phyloP scores from a whole-genome alignment of 1,140 invertebrate genomes.

The Papilio aristodemus region DNA sequence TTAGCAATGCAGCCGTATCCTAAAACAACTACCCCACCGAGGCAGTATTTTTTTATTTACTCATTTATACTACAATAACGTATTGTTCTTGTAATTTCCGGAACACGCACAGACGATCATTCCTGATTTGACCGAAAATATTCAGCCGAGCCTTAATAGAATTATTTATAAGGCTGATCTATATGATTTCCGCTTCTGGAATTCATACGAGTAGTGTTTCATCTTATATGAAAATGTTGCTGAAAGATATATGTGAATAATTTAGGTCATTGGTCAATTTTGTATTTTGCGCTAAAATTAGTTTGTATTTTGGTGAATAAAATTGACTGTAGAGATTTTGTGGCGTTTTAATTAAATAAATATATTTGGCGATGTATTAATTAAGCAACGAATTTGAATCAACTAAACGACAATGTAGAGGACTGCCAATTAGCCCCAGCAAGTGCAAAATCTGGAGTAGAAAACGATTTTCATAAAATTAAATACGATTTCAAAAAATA shows the following conservation, averaged over 20 bases:
- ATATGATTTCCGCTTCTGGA: background rate
- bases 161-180: conserved; percentile 3
- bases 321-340: too few species aligned
- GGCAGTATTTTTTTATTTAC: background rate
- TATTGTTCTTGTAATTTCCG: conserved; percentile 2
- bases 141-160: background rate
- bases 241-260: too few species aligned
- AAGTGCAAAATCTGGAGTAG: too few species aligned
- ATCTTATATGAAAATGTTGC: background rate
- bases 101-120: conserved; percentile 10
- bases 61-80: background rate
- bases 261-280: background rate
- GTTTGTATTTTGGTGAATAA: background rate
- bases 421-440: too few species aligned
- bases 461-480: too few species aligned
- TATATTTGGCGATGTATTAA: too few species aligned
- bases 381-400: too few species aligned
- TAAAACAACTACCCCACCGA: too few species aligned
- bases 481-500: too few species aligned
- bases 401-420: too few species aligned
- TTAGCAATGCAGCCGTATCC: too few species aligned
- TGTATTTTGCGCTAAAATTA: background rate
- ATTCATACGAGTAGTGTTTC: background rate
- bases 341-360: too few species aligned
- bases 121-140: background rate